phyloP scores from a whole-genome alignment of 2,113 vertebrate genomes.

The Craseonycteris thonglongyai region DNA sequence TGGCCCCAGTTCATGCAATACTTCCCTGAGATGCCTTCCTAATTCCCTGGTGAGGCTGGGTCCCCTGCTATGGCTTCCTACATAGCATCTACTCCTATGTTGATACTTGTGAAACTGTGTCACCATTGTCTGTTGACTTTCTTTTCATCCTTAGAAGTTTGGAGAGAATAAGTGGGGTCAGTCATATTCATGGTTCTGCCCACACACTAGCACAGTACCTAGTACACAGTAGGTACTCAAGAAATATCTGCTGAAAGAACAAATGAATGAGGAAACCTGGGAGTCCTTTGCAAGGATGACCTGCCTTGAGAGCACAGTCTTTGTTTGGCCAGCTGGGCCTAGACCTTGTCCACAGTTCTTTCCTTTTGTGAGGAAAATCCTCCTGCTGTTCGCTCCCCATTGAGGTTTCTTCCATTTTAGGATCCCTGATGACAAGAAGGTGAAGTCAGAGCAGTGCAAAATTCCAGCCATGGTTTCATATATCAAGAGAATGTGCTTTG shows the following conservation, averaged over 20 bases:
- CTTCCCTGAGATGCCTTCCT: background rate
- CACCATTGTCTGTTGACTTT: background rate
- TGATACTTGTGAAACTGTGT: fast-evolving
- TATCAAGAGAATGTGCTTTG: background rate
- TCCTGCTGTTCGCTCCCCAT: background rate
- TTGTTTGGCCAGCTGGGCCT: background rate
- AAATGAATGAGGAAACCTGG: background rate
- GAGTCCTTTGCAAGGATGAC: background rate
- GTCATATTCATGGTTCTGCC: background rate
- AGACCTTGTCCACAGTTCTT: background rate
- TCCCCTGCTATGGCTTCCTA: background rate
- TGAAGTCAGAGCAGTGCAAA: background rate
- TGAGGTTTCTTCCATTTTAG: background rate
- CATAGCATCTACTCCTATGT: background rate
- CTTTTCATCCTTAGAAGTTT: background rate
- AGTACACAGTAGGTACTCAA: background rate
- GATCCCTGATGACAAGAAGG: background rate
- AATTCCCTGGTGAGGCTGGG: background rate
- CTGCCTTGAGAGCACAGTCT: background rate
- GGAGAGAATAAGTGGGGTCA: background rate
- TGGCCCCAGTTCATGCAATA: background rate
- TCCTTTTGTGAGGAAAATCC: background rate
- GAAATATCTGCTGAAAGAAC: background rate
- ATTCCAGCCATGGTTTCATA: background rate
- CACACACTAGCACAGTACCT: background rate